Percentiles rank a stretch among this genome's conserved stretches.
phyloP scores from a whole-genome alignment of 2,113 vertebrate species.

The Xenopus borealis region DNA sequence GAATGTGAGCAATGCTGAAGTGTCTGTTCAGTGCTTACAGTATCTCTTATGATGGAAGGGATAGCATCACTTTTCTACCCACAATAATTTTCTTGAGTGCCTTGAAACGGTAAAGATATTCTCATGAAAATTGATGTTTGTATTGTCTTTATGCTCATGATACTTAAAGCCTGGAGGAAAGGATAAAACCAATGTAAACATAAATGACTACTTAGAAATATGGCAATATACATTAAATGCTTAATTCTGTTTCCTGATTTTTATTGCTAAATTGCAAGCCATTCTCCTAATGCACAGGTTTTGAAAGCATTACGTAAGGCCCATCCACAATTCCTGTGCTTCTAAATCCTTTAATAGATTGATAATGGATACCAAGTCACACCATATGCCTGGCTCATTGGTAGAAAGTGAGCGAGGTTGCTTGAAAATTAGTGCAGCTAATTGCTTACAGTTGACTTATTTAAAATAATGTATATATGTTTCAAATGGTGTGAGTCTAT shows the following conservation, averaged over 20 bases:
- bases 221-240: conserved; percentile 45
- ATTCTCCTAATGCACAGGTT: conserved; percentile 45
- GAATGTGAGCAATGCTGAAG: no score
- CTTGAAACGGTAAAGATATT: conserved; percentile 15
- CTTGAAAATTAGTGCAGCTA: conserved; percentile 20
- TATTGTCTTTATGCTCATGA: conserved; percentile 24
- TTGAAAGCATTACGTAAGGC: conserved; percentile 41
- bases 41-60: conserved; percentile 45
- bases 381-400: conserved; percentile 5
- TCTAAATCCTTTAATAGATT: conserved; percentile 42
- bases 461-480: conserved; percentile 21
- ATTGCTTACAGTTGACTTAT: conserved; percentile 9
- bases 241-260: conserved; percentile 46
- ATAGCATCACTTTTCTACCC: conserved; percentile 14
- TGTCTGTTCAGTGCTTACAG: conserved; percentile 37
- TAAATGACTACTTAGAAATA: conserved; percentile 41
- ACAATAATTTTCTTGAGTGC: conserved; percentile 26
- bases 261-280: conserved; percentile 45
- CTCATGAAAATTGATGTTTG: conserved; percentile 26
- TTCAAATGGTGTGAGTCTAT: background rate
- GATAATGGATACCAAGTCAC: conserved; percentile 31
- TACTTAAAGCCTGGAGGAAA: conserved; percentile 19
- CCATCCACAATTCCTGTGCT: conserved; percentile 41
- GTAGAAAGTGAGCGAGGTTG: background rate
- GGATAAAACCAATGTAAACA: conserved; percentile 28